Base-by-base conservation (phyloP, 53 echinoderm and acorn worm species). In the Holothuria leucospilota region DNA sequence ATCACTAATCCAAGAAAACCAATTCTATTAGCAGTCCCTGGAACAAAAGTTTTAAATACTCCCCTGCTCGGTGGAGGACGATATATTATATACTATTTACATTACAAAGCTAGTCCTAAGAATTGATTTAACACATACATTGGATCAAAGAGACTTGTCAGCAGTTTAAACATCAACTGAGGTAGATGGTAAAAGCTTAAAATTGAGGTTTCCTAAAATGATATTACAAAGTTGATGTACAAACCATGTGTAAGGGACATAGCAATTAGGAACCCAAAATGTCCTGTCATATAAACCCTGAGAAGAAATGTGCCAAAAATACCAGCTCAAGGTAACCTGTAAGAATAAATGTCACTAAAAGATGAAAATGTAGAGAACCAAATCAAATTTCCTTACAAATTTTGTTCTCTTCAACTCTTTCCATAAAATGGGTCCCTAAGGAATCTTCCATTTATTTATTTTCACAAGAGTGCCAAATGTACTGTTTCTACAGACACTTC, bases 11-110 rank as follows among this genome's bases (percentile, higher is more conserved):
- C 56, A 56, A 56, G 56, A 56, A 56, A 56, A 56, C 56, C 56
- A 16, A 56, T 15, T 56, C 18, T 56, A 56, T 56, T 56, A 16
- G 15, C 56, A 56, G 18, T 49, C 46, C 74, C 20, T 74, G 74
- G 74, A 74, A 74, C 74, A 74, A 46, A 46, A 56, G 49, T 25
- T 52, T 74, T n/a, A 42, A 74, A 74, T 74, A 74, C 26, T 74
- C 74, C 74, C 51, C 74, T 49, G 52, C 13, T 52, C 39, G 23
- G 20, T 51, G 74, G 74, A 74, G 74, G 52, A 74, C 25, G 52
- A 74, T 74, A 74, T 74, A 74, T 74, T 74, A 74, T 74, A 74
- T 74, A 49, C 74, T 74, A 74, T 74, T 30, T 74, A 74, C 74
- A 74, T 51, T 74, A 56, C 56, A 74, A 74, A 74, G 27, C 74